Conservation (phyloP, 2,113 vertebrate species). For the Megalops atlanticus region DNA sequence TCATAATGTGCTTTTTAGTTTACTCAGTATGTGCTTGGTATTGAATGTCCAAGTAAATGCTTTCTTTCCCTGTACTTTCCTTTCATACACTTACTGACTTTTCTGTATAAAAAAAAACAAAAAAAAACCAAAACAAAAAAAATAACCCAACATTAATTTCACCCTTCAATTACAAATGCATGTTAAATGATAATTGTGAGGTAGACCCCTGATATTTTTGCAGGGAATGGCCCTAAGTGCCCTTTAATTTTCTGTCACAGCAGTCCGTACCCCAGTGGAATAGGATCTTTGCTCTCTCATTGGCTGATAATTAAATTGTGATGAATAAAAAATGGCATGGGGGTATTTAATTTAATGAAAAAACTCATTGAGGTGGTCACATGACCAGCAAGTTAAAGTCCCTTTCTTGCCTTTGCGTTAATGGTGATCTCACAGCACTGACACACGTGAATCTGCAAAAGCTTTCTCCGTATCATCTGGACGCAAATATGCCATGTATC, state of each 20-base stretch:
- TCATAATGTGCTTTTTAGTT: background rate
- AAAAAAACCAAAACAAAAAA: no score
- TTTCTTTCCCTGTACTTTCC: no score
- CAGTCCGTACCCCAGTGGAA: background rate
- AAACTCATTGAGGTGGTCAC: slow-evolving; percentile 52
- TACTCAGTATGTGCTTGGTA: background rate
- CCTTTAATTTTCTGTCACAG: background rate
- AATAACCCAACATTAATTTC: background rate
- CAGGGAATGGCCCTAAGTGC: background rate
- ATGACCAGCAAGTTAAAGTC: slow-evolving; percentile 58
- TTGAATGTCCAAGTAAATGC: background rate
- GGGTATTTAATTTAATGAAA: slow-evolving; percentile 60
- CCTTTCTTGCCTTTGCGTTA: slow-evolving; percentile 62
- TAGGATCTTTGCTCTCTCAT: slow-evolving; percentile 51
- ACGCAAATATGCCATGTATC: slow-evolving; percentile 35
- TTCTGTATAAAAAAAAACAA: no score
- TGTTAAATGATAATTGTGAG: background rate
- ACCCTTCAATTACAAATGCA: background rate
- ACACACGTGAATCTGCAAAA: no score
- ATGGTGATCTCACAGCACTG: slow-evolving; percentile 46
- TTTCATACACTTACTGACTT: background rate
- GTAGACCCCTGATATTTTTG: background rate
- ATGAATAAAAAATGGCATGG: slow-evolving; percentile 65
- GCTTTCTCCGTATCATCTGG: no score
- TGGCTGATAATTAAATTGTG: slow-evolving; percentile 58